Base-by-base conservation (phyloP, 92 coral and sea anemone species). In the Zoanthus sociatus region DNA sequence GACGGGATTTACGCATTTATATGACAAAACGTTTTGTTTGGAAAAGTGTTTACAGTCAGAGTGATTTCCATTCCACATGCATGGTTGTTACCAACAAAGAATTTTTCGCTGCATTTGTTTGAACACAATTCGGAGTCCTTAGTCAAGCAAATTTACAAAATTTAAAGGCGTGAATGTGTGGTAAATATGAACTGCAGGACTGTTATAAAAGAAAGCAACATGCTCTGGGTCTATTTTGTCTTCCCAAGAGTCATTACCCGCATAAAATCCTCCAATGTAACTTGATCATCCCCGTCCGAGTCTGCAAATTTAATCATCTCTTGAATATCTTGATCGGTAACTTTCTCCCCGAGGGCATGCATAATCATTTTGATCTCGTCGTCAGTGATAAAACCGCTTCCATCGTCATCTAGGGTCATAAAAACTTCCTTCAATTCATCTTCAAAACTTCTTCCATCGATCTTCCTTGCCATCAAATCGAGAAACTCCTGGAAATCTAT, bases 281-380 rank as follows among this genome's bases (percentile, higher is more conserved):
- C 85, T 66, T 81, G 85, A 81, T 81, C 85, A 1, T 81, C 85
- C 8, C 75, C 85, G 66, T 81, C 85, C 51, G 85, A 81, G 47
- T 81, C 85, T 81, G 85, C 85, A 81, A 81, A 81, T 47, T 81
- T 81, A 50, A 81, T 81, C 85, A 81, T 81, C 85, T 81, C 85
- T 20, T 81, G 74, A 4, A 81, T 81, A 44, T 81, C 85, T 7
- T 81, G 85, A 81, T 81, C 85, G 4, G 74, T 81, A 15, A 81
- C 85, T 14, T 81, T 81, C 60, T 81, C 85, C 74, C 85, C 85
- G 6, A 81, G 75, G 85, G 85, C 85, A 66, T 81, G 21, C 85
- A 81, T 81, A 64, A 81, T 81, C 85, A 81, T 11, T 12, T 55
- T 45, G 37, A 81, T 81, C 74, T 81, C 85, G 44, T 81, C 85